Evolutionary conservation across 2,113 vertebrate genomes (phyloP).

Genomic region (human): DNA sequence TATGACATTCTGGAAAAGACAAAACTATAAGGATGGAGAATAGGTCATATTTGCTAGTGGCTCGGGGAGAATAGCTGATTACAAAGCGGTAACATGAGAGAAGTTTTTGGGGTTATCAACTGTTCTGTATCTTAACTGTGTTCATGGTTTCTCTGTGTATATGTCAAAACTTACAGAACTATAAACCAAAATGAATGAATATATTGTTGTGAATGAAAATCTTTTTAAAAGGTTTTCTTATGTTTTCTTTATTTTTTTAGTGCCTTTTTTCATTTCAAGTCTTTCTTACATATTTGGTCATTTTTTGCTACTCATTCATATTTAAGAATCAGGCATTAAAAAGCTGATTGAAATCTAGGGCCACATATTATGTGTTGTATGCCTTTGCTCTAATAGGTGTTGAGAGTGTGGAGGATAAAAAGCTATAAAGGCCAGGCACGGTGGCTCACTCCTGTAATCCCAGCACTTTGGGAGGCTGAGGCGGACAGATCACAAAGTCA

Average conservation of each 20-base stretch:
- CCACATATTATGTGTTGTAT: neutral
- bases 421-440: neutral
- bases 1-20: neutral
- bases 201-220: neutral
- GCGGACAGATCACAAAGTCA: too few relatives aligned
- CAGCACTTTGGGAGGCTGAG: too few relatives aligned
- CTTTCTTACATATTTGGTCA: neutral
- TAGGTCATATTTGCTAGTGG: neutral
- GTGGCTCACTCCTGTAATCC: too few relatives aligned
- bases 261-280: neutral
- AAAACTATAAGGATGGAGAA: neutral
- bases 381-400: neutral
- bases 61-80: accelerated
- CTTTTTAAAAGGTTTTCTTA: neutral
- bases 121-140: neutral
- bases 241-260: neutral
- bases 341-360: neutral
- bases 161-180: neutral
- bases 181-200: neutral
- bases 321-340: neutral
- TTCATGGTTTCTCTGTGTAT: neutral
- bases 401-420: neutral
- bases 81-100: neutral
- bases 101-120: neutral
- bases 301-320: neutral